Evolutionary conservation across 2,113 vertebrate genomes (phyloP), one percentile per base, ranked within the genome.

Genomic region (Noctilio leporinus): DNA sequence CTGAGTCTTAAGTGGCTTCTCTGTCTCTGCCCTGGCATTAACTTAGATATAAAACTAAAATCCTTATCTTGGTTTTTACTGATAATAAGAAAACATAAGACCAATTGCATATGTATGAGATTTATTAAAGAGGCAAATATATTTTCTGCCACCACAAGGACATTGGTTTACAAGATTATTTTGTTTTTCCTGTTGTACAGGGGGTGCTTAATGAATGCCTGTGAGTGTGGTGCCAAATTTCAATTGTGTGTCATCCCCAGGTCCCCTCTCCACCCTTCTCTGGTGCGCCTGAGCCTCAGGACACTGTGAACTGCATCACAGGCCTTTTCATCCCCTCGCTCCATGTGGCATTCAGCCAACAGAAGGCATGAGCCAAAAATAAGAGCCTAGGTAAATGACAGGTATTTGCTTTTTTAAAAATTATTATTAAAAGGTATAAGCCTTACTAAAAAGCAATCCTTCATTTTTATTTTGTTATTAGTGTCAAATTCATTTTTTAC

Each of bases 381-480:
- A 12, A 83, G 28, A 83, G 47, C n/a, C 62, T 19, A 69, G 33
- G n/a, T 17, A 62, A 30, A 43, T n/a, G 38, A 81, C 17, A 57
- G 22, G 30, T 35, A 55, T 38, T 19, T 17, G 4, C 5, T 59
- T n/a, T 70, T 70, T 30, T 4, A 87, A n/a, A 26, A 59, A 72
- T 70, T n/a, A n/a, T n/a, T n/a, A n/a, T n/a, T 84, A 75, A 88
- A 28, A 38, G 28, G 10, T 38, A 26, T 59, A 82, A 57, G 15
- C 26, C 22, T 22, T 86, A 47, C 17, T 33, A 81, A 77, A 92
- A 87, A 33, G n/a, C n/a, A 88, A 77, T 26, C 17, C 26, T 91
- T 87, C 8, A 28, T 59, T 84, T 90, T 91, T 51, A 89, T 67
- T 85, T 89, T 88, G 3, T 53, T 69, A 4, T 85, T 65, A 49